These are phyloP conservation scores for Chironomus riparius DNA, from an alignment of 2,888 invertebrate species.

Conservation along the genomic window DNA sequence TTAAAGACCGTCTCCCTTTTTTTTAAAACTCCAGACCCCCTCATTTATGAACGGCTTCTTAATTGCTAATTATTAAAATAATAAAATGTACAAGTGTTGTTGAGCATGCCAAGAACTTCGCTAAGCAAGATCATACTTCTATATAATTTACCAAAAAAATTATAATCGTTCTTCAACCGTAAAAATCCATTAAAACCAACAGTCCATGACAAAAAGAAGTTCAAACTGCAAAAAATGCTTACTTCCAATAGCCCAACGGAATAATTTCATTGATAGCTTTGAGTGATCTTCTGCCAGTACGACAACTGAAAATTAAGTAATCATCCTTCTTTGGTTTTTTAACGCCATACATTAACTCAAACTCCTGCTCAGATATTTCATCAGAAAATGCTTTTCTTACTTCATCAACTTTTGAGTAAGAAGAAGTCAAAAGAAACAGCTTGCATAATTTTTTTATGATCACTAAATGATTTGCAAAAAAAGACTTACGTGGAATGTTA, in stretches of 20 bases:
- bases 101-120: too few species aligned
- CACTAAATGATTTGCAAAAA: not conserved
- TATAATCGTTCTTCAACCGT: not conserved
- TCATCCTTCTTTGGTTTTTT: constrained; percentile 48
- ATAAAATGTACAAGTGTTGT: too few species aligned
- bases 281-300: constrained; percentile 52
- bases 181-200: not conserved
- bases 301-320: constrained; percentile 54
- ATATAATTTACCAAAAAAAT: too few species aligned
- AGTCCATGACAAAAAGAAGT: not conserved
- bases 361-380: not conserved
- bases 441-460: not conserved
- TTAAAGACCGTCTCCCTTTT: too few species aligned
- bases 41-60: too few species aligned
- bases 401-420: not conserved
- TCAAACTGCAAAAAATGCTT: not conserved
- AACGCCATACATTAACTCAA: constrained; percentile 36
- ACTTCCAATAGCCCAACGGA: constrained; percentile 11
- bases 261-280: constrained; percentile 47
- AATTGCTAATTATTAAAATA: not conserved
- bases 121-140: too few species aligned
- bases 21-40: too few species aligned
- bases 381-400: constrained; percentile 4
- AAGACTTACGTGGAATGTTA: constrained; percentile 62
- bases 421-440: not conserved